Percentiles rank a stretch among this genome's conserved stretches.
phyloP scores from a whole-genome alignment of 2,888 invertebrate genomes.

The Phytoseiulus persimilis region DNA sequence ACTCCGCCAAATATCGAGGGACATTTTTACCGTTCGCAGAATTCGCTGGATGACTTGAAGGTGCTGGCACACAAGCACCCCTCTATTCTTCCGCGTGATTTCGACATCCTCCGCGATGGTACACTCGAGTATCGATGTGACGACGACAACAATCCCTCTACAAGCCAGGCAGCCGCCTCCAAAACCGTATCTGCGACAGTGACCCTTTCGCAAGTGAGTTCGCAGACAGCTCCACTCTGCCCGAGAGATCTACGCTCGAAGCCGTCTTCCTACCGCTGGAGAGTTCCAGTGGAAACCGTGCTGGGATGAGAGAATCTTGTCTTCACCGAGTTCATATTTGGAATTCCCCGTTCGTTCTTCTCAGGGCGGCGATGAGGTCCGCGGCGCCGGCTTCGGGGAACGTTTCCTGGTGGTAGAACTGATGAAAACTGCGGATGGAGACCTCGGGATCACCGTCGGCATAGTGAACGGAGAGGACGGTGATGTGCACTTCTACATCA shows the following conservation, averaged over 20 bases:
- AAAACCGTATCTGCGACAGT: not conserved
- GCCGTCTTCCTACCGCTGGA: too few relatives aligned
- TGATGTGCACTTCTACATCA: conserved; percentile 60
- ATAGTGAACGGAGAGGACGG: conserved; percentile 58
- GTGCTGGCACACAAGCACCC: conserved; percentile 80
- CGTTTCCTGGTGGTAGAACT: conserved; percentile 26
- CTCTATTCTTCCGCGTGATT: conserved; percentile 81
- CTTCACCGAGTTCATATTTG: not conserved
- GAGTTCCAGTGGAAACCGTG: too few relatives aligned
- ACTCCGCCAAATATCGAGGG: too few relatives aligned
- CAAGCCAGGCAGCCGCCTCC: not conserved
- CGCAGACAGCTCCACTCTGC: not conserved
- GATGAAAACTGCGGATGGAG: conserved; percentile 17
- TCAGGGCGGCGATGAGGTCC: not conserved
- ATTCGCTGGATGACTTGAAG: conserved; percentile 76
- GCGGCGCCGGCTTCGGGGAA: conserved; percentile 16
- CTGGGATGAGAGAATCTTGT: not conserved
- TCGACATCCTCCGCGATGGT: conserved; percentile 63
- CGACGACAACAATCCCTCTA: not conserved
- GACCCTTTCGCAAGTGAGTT: not conserved
- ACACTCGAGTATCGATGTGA: conserved; percentile 30
- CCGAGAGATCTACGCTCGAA: too few relatives aligned
- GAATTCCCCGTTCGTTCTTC: not conserved
- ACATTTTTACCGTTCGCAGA: conserved; percentile 55
- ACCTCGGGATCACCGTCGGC: conserved; percentile 49